Base-by-base conservation (phyloP, 35 echinoderm and acorn worm species). In the Amphiura filiformis region DNA sequence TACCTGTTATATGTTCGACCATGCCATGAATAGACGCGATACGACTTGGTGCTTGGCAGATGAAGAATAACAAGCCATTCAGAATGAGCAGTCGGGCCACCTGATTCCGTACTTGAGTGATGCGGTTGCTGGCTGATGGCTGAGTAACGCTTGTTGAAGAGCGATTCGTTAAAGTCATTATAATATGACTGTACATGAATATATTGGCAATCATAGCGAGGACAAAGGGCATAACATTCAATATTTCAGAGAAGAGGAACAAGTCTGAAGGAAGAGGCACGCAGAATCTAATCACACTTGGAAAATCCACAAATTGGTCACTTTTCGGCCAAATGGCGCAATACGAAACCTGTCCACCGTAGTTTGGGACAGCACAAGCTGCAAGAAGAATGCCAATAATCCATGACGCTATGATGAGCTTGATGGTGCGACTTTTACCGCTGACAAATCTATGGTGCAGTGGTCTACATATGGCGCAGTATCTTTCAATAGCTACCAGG, bases 391-490 rank as follows among this genome's bases (percentile, higher is more conserved):
- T 35, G 0, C 78, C 78, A 11, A 81, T 32, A 0, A 82, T 38
- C 87, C 87, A 89, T 18, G 39, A 79, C 23, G 39, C 76, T 0
- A 82, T 36, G 26, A 89, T 28, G 39, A 52, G 34, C 38, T 35
- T 82, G 32, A 88, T 76, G 18, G 91, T 88, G 35, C 86, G 41
- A 28, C 35, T 78, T 39, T n/a, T 77, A 26, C 86, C 81, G 31
- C 91, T 88, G 70, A 84, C 57, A 9, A 88, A 4, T 0, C 86
- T 79, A 42, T 92, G 90, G 1, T 65, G 80, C 31, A 93, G 40
- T 4, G 91, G 91, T 7, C 84, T 81, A 56, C 91, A 93, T 30
- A 93, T 77, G 31, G 86, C 86, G 49, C 78, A 78, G 36, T 65
- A 93, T 36, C 87, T 75, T 57, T 93, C 91, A 4, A 84, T 33